Base-by-base conservation (phyloP, 2,888 invertebrate species). In the Hypomecis atomaria region DNA sequence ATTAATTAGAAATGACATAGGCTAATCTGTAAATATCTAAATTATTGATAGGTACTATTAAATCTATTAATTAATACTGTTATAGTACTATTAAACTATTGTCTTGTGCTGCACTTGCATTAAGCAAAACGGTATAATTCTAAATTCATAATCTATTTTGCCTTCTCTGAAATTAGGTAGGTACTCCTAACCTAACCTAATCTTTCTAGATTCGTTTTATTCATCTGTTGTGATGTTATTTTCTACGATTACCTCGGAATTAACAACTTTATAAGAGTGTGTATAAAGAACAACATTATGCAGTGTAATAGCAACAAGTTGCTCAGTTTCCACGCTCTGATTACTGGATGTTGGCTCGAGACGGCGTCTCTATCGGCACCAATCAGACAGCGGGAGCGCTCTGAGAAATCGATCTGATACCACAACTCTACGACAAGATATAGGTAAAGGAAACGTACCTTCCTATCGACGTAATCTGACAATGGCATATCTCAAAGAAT, bases 341-440 rank as follows among this genome's bases (percentile, higher is more conserved):
- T 92, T 90, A 90, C 81, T 92, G 92, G 92, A 90, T 92, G 90
- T 92, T 92, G 92, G 89, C 92, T 91, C 90, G 88, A 90, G 90
- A 89, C 89, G 86, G 83, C 86, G 86, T 89, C 90, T 90, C 87
- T 92, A 91, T 91, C 90, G 88, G 83, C 82, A 84, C 82, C 82
- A 86, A 92, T 92, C 91, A 88, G 89, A 86, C 81, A 74, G 77
- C 75, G 76, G 78, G 80, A 78, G 79, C 78, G 78, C 78, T 81
- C 13, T 57, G 80, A 81, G 82, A 85, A 83, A 86, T 83, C 79
- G 75, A 77, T 77, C 69, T 65, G 69, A 65, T 64, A 57, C 52
- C 69, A 57, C 23, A 60, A 53, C 50, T 57, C 37, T 57, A 57
- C 53, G 48, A 53, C 57, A 1, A 11, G 0, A 54, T n/a, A 34